Evolutionary conservation across 30 jellyfish, hydroid and myxozoan genomes (phyloP), one percentile per base, ranked within the genome.

Genomic region (Hydractinia symbiolongicarpus): DNA sequence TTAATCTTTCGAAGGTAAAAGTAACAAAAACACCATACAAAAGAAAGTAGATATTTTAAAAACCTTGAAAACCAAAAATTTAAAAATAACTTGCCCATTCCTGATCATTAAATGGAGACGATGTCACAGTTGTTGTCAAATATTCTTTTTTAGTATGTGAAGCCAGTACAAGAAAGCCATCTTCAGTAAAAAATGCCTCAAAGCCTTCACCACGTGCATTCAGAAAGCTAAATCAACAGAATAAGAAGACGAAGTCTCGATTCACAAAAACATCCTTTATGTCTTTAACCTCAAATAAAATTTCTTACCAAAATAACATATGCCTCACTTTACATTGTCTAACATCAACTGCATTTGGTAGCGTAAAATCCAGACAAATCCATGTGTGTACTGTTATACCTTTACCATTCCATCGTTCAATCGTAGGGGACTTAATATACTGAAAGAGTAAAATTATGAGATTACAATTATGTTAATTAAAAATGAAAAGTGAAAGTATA

Each of bases 361-460:
- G 76, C 49, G 82, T 72, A 75, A 86, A 86, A 79, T 91, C 98
- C 15, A 86, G 81, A 77, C 98, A 91, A 1, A 91, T 58, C 98
- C 98, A 91, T 15, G 96, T 81, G 62, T 91, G 98, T 61, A 91
- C 81, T 10, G 96, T 86, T n/a, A 91, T 77, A 17, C 98, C 98
- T 58, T 78, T 82, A 17, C 96, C 98, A 67, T 79, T 84, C 95
- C 93, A 86, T 71, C 83, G 82, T 15, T 77, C 88, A 51, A 91
- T 86, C 9, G 93, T 55, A 10, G 98, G 96, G 14, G 92, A 89
- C 11, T 73, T 53, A 6, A 91, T 78, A 9, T 87, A 82, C 98
- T 91, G 82, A 58, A 85, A 85, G 9, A 16, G 72, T 11, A 20
- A 15, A 57, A 54, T 30, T 30, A 30, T 30, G 44, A 30, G 44